These are phyloP conservation scores for Ophraella communa DNA, from an alignment of 2,888 invertebrate genomes.

Conservation along the genomic window DNA sequence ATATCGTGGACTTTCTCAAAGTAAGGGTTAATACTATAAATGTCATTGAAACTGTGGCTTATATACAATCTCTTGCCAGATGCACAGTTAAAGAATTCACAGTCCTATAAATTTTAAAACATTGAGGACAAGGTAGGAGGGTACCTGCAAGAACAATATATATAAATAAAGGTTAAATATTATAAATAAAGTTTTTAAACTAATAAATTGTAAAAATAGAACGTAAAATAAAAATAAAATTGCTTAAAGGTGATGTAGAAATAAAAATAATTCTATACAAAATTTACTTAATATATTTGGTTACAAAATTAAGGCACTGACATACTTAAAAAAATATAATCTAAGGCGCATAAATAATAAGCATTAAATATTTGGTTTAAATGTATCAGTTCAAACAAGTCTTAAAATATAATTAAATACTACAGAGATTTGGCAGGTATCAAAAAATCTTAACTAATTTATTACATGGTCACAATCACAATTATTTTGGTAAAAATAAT, in stretches of 20 bases:
- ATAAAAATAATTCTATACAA: background rate
- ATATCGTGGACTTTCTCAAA: no score
- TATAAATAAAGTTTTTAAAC: no score
- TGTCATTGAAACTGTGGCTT: background rate
- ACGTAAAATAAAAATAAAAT: no score
- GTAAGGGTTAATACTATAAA: no score
- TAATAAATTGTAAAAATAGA: no score
- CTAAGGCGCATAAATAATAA: constrained; percentile 30
- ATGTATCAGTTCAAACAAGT: background rate
- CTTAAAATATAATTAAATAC: no score
- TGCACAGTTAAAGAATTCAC: constrained; percentile 14
- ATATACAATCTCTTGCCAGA: constrained; percentile 5
- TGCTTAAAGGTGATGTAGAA: background rate
- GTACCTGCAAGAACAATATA: background rate
- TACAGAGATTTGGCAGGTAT: no score
- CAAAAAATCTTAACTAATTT: no score
- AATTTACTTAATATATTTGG: background rate
- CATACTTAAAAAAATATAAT: constrained; percentile 2
- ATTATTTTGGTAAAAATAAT: no score
- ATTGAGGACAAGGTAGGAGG: constrained; percentile 49
- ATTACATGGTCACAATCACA: no score
- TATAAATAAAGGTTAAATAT: background rate
- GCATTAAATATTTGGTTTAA: constrained; percentile 4
- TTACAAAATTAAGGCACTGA: background rate
- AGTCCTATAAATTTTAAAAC: constrained; percentile 58